Evolutionary conservation across 2,797 vertebrate species (phyloP), one percentile per base, ranked within the genome.

Genomic region (Dicrostonyx torquatus): DNA sequence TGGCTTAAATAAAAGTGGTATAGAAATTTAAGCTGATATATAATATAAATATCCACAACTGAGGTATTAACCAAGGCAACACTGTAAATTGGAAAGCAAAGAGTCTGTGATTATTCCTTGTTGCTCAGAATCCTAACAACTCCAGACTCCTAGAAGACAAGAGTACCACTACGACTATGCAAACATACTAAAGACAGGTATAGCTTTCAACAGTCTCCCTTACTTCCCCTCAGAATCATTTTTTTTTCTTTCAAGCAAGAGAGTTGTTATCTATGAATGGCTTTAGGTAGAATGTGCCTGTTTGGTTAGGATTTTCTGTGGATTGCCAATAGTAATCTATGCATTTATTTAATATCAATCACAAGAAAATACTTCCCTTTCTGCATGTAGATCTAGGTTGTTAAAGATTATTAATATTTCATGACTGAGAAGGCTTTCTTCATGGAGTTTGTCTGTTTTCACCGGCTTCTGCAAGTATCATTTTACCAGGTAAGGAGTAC

Each of bases 401-500:
- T 43, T 58, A 68, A 76, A 12, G 79, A 34, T 15, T 9, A 43
- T 50, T 43, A 15, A 31, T 66, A 72, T 26, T 84, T 89, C 70
- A 43, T 50, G 17, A 45, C 34, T 77, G 8, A 37, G 7, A 66
- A 78, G 7, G 12, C 1, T 77, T 22, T 20, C 5, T 78, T 18
- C n/a, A 24, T 79, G 20, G 34, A 68, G 68, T 3, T 58, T 20
- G 84, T n/a, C 4, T 85, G 10, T 40, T 15, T 2, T 83, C n/a
- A 15, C 0, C 14, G 15, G 4, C 72, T 48, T 22, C 6, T 76
- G 34, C 12, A 84, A 75, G 12, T 62, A 24, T 50, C 15, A 48
- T 80, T 43, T 37, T 0, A 43, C 13, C 55, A 10, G 24, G 18
- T 1, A 43, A 9, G 18, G 6, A 53, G 1, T 37, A 3, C 50